Percentiles rank a stretch among this genome's conserved stretches.
phyloP scores from a whole-genome alignment of 2,797 vertebrate genomes.

The Graptemys geographica region DNA sequence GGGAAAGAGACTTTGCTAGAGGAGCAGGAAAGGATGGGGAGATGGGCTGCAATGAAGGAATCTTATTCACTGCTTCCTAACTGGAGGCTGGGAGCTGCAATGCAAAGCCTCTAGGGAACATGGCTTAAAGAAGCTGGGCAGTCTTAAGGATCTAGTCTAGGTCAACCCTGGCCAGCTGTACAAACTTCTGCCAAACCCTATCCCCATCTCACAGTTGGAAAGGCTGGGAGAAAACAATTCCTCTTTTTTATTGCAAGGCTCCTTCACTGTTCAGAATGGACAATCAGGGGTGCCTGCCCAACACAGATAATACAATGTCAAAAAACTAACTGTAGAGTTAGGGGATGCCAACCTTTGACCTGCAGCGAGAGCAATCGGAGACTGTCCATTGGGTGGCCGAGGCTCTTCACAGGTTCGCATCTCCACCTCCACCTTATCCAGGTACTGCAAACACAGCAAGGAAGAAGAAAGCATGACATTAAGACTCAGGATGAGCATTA shows the following conservation, averaged over 20 bases:
- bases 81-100: background rate
- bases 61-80: background rate
- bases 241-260: background rate
- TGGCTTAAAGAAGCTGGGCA: background rate
- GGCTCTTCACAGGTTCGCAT: conserved; percentile 98
- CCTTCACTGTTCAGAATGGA: fast-evolving
- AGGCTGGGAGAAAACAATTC: background rate
- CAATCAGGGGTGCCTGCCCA: background rate
- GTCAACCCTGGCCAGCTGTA: background rate
- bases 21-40: background rate
- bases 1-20: background rate
- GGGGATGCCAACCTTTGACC: conserved; percentile 91
- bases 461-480: background rate
- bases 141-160: background rate
- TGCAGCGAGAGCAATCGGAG: conserved; percentile 95
- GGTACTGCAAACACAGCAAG: conserved; percentile 84
- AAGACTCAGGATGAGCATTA: background rate
- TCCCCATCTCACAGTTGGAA: background rate
- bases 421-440: conserved; percentile 99
- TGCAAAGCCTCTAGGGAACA: background rate
- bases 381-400: conserved; percentile 95
- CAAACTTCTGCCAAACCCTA: background rate
- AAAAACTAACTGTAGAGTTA: background rate
- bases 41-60: background rate
- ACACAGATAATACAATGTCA: background rate